Evolutionary conservation across 1,140 invertebrate species (phyloP).

Genomic region (Bombus huntii): DNA sequence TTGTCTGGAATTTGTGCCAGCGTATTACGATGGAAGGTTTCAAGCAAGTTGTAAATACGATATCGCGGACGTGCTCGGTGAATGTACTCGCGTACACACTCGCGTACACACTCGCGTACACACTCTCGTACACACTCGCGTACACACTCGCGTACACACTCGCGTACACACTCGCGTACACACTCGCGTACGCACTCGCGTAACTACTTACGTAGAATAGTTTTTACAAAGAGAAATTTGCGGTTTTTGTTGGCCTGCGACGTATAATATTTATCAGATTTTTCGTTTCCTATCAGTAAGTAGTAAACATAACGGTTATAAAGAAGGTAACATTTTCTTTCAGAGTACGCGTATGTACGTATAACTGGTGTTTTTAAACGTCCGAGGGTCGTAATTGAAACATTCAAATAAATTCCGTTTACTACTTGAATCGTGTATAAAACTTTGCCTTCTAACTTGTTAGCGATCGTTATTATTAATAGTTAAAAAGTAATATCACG

Average conservation of each 20-base stretch:
- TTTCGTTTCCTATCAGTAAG: slow-evolving; percentile 2
- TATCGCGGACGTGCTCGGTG: neutral
- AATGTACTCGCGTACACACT: neutral
- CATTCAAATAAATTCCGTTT: no score
- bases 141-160: no score
- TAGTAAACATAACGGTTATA: neutral
- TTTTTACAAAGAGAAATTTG: slow-evolving; percentile 13
- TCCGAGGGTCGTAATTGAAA: fast-evolving
- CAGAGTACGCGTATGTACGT: no score
- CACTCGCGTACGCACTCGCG: no score
- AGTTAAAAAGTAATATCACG: neutral
- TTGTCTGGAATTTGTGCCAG: neutral
- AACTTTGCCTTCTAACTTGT: no score
- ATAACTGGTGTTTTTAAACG: no score
- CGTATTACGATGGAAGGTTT: neutral
- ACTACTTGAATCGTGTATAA: no score
- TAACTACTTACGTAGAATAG: neutral
- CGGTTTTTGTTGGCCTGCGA: neutral
- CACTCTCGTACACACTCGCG: no score
- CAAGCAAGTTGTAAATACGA: neutral
- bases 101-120: no score
- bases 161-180: no score
- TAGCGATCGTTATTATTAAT: neutral
- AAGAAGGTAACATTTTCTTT: no score
- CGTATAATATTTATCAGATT: neutral